Conservation (phyloP, 2,888 invertebrate genomes). For the Tyria jacobaeae region DNA sequence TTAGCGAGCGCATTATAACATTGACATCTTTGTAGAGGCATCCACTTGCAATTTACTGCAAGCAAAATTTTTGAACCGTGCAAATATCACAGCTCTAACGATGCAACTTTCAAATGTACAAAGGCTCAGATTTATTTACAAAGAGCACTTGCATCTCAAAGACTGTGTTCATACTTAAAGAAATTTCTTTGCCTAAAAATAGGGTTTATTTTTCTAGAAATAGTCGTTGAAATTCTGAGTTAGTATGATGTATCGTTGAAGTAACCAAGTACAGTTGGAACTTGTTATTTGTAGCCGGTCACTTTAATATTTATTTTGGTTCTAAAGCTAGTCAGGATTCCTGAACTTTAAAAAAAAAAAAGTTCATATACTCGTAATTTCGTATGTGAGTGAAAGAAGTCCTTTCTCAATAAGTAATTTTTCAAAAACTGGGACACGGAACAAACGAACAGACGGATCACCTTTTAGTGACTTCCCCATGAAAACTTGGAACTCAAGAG, state of each 20-base stretch:
- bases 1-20: neutral
- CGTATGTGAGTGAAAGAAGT: conserved; percentile 16
- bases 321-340: neutral
- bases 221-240: neutral
- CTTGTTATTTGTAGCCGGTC: no score
- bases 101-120: conserved; percentile 8
- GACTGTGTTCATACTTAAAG: neutral
- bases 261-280: neutral
- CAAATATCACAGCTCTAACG: conserved; percentile 16
- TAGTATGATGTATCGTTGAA: neutral
- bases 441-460: no score
- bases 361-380: no score
- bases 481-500: no score
- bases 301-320: no score
- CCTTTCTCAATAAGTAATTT: conserved; percentile 32
- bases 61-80: conserved; percentile 4
- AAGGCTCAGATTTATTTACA: conserved; percentile 5
- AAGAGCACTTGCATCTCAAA: conserved; percentile 5
- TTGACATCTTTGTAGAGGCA: neutral
- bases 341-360: no score
- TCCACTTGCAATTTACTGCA: neutral
- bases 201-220: neutral
- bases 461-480: no score
- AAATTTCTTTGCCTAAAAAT: conserved; percentile 1
- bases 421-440: conserved; percentile 23